These are phyloP conservation scores for Protonibea diacanthus DNA, from an alignment of 2,797 vertebrate genomes.

Conservation along the genomic window DNA sequence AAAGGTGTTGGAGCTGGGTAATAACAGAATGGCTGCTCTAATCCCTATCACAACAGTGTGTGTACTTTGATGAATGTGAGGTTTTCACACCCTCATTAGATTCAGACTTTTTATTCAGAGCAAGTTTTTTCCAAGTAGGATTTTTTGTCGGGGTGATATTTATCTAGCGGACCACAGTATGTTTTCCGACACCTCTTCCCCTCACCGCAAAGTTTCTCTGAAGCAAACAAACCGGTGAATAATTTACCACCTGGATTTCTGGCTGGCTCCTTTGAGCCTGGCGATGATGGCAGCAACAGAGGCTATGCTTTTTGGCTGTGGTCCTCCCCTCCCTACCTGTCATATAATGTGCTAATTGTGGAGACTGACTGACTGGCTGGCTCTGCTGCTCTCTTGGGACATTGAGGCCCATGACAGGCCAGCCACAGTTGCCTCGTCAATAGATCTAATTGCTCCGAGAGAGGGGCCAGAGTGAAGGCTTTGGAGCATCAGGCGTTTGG, in stretches of 20 bases:
- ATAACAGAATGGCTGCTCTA: constrained; percentile 14
- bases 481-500: constrained; percentile 79
- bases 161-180: constrained; percentile 53
- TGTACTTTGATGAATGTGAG: constrained; percentile 37
- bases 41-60: constrained; percentile 37
- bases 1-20: constrained; percentile 40
- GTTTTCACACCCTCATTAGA: constrained; percentile 41
- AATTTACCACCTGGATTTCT: constrained; percentile 78
- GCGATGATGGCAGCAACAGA: constrained; percentile 40
- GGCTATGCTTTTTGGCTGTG: constrained; percentile 49
- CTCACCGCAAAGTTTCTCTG: constrained; percentile 42
- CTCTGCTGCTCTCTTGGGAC: constrained; percentile 63
- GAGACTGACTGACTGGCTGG: no score
- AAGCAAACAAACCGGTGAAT: constrained; percentile 76
- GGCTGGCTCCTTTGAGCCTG: constrained; percentile 61
- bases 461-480: constrained; percentile 81
- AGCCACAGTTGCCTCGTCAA: constrained; percentile 81
- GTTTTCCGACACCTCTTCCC: constrained; percentile 70
- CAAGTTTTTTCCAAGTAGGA: constrained; percentile 2
- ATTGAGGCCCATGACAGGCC: constrained; percentile 68
- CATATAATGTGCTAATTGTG: no score
- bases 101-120: constrained; percentile 21
- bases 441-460: constrained; percentile 88
- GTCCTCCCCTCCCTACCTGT: constrained; percentile 53
- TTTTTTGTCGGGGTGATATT: constrained; percentile 39